phyloP scores from a whole-genome alignment of 1,140 invertebrate species.

The Drosophila dunni region DNA sequence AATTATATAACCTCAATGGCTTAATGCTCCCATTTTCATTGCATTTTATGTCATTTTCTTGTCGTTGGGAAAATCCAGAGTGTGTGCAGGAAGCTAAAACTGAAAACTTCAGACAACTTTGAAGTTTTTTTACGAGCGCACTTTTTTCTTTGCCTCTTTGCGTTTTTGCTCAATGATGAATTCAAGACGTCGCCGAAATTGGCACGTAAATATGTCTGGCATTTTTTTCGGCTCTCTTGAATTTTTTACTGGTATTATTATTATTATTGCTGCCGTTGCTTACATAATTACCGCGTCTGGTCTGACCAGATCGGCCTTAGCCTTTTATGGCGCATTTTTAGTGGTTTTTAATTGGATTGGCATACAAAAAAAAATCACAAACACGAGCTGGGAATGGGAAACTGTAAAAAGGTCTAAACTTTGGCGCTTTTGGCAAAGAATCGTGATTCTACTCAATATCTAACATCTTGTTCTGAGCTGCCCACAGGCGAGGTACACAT shows the following conservation, averaged over 20 bases:
- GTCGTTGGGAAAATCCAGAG: constrained; percentile 23
- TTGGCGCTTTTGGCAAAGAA: constrained; percentile 16
- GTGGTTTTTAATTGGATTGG: constrained; percentile 48
- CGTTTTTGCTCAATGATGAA: constrained; percentile 30
- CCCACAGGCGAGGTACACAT: neutral
- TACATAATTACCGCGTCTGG: constrained; percentile 50
- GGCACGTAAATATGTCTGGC: constrained; percentile 39
- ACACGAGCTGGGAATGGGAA: constrained; percentile 9
- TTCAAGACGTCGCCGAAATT: constrained; percentile 41
- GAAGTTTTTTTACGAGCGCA: constrained; percentile 16
- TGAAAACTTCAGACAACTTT: constrained; percentile 11
- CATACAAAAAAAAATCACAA: constrained; percentile 12
- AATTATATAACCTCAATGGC: constrained; percentile 34
- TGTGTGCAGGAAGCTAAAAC: constrained; percentile 33
- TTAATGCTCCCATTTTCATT: constrained; percentile 41
- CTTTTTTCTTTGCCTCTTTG: neutral
- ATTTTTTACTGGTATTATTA: constrained; percentile 13
- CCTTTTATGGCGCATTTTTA: constrained; percentile 46
- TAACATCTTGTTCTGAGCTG: constrained; percentile 13
- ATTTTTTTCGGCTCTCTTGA: constrained; percentile 26
- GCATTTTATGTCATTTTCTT: constrained; percentile 27
- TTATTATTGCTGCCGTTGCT: constrained; percentile 24
- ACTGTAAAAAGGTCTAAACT: constrained; percentile 24
- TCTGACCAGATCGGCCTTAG: constrained; percentile 8
- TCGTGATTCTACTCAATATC: constrained; percentile 25